These are phyloP conservation scores for Tachuris rubrigastra DNA, from an alignment of 2,113 vertebrate species.

Conservation along the genomic window DNA sequence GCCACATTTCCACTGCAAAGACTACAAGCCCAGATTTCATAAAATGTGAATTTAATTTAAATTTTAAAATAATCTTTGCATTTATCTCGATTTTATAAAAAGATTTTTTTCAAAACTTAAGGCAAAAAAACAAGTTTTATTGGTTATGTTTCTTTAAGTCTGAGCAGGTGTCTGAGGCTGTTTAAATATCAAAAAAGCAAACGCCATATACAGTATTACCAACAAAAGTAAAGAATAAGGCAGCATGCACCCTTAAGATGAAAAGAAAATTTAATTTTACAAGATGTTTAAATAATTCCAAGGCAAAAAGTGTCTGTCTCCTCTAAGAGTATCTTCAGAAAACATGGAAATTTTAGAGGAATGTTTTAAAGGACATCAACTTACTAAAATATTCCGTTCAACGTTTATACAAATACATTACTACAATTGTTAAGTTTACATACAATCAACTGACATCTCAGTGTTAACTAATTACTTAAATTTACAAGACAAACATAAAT, in stretches of 20 bases:
- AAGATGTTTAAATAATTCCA: conserved; percentile 72
- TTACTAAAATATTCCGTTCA: conserved; percentile 83
- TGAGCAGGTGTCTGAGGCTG: conserved; percentile 32
- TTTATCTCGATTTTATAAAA: conserved; percentile 30
- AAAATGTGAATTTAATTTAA: neutral
- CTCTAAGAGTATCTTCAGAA: conserved; percentile 66
- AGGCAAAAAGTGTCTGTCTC: conserved; percentile 59
- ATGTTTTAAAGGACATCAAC: conserved; percentile 70
- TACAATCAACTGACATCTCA: conserved; percentile 77
- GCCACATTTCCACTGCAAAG: neutral
- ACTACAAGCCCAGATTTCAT: neutral
- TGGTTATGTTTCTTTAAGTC: conserved; percentile 42
- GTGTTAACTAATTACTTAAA: conserved; percentile 77
- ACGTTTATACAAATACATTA: conserved; percentile 81
- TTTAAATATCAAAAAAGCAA: conserved; percentile 58
- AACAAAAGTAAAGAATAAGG: conserved; percentile 75
- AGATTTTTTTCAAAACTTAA: conserved; percentile 44
- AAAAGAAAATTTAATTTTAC: conserved; percentile 70
- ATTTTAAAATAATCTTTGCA: conserved; percentile 2
- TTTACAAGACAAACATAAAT: conserved; percentile 93
- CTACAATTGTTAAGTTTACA: conserved; percentile 84
- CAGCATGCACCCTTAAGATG: conserved; percentile 76
- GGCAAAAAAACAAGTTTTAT: conserved; percentile 38
- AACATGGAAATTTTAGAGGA: conserved; percentile 68
- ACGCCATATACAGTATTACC: conserved; percentile 70